These are phyloP conservation scores for Drosophila guanche DNA, from an alignment of 1,140 invertebrate species.

Conservation along the genomic window DNA sequence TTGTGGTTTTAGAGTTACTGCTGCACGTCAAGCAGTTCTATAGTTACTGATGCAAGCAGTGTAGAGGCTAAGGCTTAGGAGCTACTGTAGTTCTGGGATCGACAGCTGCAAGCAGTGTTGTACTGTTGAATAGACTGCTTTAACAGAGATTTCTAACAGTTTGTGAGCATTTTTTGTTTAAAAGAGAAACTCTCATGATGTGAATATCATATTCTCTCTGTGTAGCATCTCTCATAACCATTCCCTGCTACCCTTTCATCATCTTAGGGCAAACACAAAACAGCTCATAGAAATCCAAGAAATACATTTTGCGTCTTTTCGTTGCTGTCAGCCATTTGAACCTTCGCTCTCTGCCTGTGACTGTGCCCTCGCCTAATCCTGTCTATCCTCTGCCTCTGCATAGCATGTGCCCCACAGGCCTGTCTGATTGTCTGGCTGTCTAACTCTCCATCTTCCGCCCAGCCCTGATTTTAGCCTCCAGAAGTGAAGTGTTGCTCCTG, in stretches of 20 bases:
- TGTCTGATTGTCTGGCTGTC: constrained; percentile 65
- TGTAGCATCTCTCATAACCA: not conserved
- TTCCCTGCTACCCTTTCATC: not conserved
- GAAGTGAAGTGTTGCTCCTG: constrained; percentile 22
- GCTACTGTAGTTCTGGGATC: too few relatives aligned
- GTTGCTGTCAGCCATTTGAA: constrained; percentile 25
- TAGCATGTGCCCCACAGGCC: constrained; percentile 40
- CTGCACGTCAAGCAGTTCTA: too few relatives aligned
- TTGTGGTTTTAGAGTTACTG: too few relatives aligned
- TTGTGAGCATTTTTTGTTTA: too few relatives aligned
- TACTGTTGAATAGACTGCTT: too few relatives aligned
- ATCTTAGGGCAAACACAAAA: constrained; percentile 12
- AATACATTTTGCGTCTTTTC: constrained; percentile 39
- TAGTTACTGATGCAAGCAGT: too few relatives aligned
- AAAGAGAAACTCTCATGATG: too few relatives aligned
- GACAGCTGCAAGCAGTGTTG: too few relatives aligned
- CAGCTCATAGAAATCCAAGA: not conserved
- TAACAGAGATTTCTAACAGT: too few relatives aligned
- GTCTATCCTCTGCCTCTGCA: constrained; percentile 11
- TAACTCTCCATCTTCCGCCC: constrained; percentile 8
- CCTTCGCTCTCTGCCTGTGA: constrained; percentile 16
- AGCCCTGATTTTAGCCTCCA: not conserved
- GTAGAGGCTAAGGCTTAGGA: too few relatives aligned
- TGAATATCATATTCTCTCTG: not conserved
- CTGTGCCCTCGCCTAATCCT: constrained; percentile 18